Base-by-base conservation (phyloP, 2,797 vertebrate genomes). In the Scolopax bukidnonensis region DNA sequence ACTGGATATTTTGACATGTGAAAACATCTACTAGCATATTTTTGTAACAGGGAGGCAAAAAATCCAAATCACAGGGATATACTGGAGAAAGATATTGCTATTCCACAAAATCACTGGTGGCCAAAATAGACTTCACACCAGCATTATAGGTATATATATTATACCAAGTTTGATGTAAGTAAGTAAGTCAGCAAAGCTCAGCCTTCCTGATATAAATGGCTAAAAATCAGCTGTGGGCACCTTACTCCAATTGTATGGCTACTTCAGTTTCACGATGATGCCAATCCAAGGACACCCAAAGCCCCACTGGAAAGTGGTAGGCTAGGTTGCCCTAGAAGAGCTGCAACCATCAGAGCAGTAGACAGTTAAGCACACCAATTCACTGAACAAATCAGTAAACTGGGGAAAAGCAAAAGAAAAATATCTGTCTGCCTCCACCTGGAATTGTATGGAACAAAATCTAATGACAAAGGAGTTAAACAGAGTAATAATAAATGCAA, bases 1-100 rank as follows among this genome's bases (percentile, higher is more conserved):
- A 87, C 36, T 56, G 56, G 50, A 30, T 89, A 91, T 96, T 96
- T 87, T 96, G 93, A 95, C 74, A 87, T 80, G 57, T 87, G 90
- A 87, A 89, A 93, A 59, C 47, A 80, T 45, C 84, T 88, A 41
- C 61, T 17, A 93, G 70, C n/a, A 70, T 33, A 84, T 75, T 94
- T 96, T 91, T 96, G 71, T 57, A 82, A 70, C 17, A 32, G 32
- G 10, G 19, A 84, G 23, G 53, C n/a, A 71, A 78, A 91, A 79
- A 77, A 28, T 75, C 54, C 74, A 87, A 80, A 84, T 73, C 40
- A 18, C 36, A 61, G 47, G 36, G 50, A 85, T 79, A 64, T 41
- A 67, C 51, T 61, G 27, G n/a, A 84, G 47, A 88, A 91, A 70
- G 56, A 82, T 73, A 79, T 11, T 87, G 28, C 30, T 87, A 32